Base-by-base conservation (phyloP, 2,113 vertebrate species). In the Sardina pilchardus region DNA sequence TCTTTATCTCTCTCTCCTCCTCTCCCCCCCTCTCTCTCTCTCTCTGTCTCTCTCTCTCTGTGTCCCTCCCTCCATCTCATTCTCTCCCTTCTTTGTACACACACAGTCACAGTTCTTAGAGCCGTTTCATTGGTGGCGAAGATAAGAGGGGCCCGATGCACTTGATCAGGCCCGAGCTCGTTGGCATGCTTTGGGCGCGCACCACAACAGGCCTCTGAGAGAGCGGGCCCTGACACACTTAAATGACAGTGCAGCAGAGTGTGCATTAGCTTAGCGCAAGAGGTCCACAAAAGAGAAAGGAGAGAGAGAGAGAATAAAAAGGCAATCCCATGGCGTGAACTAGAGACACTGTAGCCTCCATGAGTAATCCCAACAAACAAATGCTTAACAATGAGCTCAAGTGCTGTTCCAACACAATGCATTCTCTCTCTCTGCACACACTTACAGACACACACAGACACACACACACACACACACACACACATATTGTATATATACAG, bases 11-110 rank as follows among this genome's bases (percentile, higher is more conserved):
- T 83, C n/a, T 47, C 42, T 43, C 50, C 45, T 82, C 85, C 83
- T 75, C 44, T 89, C 1, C 81, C 43, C 45, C 84, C 75, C 83
- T 47, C 88, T 86, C 21, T 86, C 81, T 86, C 42, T 82, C n/a
- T 84, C 81, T 81, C 81, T 43, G 45, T 56, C 86, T 63, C 85
- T 86, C 83, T 89, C 82, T 53, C 67, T 91, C 82, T 83, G 12
- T 82, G 83, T 48, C 84, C 86, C 80, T 78, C 81, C 85, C 86
- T 89, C 30, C 84, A 83, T 47, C 63, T 87, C 59, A 42, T 39
- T 81, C 84, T 81, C 81, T 83, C 44, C 56, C 39, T 34, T 81
- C 83, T 82, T 45, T 34, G 5, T 34, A 8, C 7, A 71, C 9
- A 82, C 83, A 5, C 83, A 87, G 56, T 10, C 63, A 10, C 26